Conservation (phyloP, 2,888 invertebrate species). For the Tiliacea aurago region DNA sequence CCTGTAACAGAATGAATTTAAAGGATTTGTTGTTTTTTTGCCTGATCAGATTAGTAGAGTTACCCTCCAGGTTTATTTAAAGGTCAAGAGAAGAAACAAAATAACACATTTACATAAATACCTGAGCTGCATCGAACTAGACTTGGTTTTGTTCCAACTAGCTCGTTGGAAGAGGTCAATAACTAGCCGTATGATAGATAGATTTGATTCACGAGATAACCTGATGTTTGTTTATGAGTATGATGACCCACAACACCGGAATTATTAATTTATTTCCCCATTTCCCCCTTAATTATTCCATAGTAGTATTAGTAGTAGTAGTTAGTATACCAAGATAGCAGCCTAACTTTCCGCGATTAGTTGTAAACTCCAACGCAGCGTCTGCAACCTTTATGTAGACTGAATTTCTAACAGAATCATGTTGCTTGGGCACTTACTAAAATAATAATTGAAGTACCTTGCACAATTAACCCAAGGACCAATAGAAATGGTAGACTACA, state of each 20-base stretch:
- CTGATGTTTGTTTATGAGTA: too few relatives aligned
- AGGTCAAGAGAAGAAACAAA: not conserved
- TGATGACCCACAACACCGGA: too few relatives aligned
- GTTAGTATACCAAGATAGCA: too few relatives aligned
- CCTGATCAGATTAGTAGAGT: too few relatives aligned
- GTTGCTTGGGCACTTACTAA: not conserved
- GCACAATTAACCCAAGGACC: not conserved
- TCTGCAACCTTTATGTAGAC: not conserved
- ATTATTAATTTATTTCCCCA: not conserved
- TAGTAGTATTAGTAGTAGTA: too few relatives aligned
- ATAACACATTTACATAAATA: not conserved
- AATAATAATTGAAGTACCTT: not conserved
- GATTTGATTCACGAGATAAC: not conserved
- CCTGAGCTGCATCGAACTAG: not conserved
- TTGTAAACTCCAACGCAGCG: not conserved
- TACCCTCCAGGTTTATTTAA: not conserved
- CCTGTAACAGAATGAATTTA: too few relatives aligned
- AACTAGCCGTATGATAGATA: not conserved
- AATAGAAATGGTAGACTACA: not conserved
- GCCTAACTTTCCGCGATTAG: too few relatives aligned
- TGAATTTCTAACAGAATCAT: not conserved
- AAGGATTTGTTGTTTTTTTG: too few relatives aligned
- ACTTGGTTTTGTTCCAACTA: slow-evolving; percentile 11
- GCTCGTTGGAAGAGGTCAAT: not conserved
- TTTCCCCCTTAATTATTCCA: not conserved